These are phyloP conservation scores for Odontocolon sp. DNA, from an alignment of 2,888 invertebrate species.

Conservation along the genomic window DNA sequence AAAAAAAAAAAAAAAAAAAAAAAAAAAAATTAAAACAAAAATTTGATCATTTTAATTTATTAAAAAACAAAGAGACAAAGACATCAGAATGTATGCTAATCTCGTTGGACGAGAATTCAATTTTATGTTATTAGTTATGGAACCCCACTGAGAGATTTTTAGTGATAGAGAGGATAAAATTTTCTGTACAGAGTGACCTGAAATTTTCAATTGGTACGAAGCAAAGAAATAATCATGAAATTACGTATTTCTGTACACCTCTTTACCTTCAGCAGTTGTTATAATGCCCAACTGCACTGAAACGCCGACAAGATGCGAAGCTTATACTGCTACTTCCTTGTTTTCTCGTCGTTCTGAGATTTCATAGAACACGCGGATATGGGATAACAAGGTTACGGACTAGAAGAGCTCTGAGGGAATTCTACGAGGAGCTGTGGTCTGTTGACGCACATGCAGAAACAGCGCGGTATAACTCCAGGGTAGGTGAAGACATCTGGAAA, in stretches of 20 bases:
- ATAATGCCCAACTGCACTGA: too few relatives aligned
- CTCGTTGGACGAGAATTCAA: not conserved
- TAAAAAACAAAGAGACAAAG: not conserved
- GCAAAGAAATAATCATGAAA: too few relatives aligned
- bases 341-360: not conserved
- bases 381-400: not conserved
- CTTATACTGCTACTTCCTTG: not conserved
- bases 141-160: too few relatives aligned
- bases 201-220: too few relatives aligned
- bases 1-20: not conserved
- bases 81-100: not conserved
- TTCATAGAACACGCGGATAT: not conserved
- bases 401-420: not conserved
- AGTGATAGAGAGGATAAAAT: too few relatives aligned
- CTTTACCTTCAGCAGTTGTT: too few relatives aligned
- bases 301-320: not conserved
- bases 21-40: too few relatives aligned
- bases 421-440: not conserved
- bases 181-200: too few relatives aligned
- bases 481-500: too few relatives aligned
- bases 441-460: not conserved
- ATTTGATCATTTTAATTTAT: too few relatives aligned
- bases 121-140: not conserved
- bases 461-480: not conserved
- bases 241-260: too few relatives aligned